Base-by-base conservation (phyloP, 1,140 invertebrate genomes). In the Periplaneta americana region DNA sequence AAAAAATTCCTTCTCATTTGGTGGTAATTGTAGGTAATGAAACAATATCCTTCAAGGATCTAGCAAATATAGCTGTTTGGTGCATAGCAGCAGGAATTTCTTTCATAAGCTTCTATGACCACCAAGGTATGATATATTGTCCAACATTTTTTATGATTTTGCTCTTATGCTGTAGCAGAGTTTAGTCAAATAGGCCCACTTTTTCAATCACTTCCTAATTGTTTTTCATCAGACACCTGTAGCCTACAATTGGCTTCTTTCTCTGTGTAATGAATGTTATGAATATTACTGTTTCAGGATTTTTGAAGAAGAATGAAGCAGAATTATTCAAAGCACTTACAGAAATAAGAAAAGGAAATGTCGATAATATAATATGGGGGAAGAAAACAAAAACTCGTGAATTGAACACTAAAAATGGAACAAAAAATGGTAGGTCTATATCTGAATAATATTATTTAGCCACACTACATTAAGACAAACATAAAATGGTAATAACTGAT, bases 61-160 rank as follows among this genome's bases (percentile, higher is more conserved):
- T 94, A 80, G 89, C 91, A 39, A 91, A 89, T 75, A 84, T 95
- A 74, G 89, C 94, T 76, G 87, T 91, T 31, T 95, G 93, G 93
- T 92, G 91, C 87, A 85, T 93, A 34, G 87, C 90, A 34, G 88
- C 91, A 83, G 91, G 91, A 84, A 91, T 94, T 84, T 88, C 91
- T 74, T 92, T 90, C 86, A 86, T 95, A 84, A 94, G 91, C 85
- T 93, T 95, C 85, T 92, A 94, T 86, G 93, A 94, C 87, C 87
- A 91, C 85, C 90, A 90, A 89, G 93, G 94, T 94, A 90, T 88
- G 84, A 82, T 82, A 81, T 84, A 36, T 82, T 22, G 22, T 17
- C 37, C 32, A 22, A 18, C n/a, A 17, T 66, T 31, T n/a, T n/a
- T n/a, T n/a, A n/a, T n/a, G n/a, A n/a, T n/a, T n/a, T n/a, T n/a